Evolutionary conservation across 2,888 invertebrate species (phyloP).

Genomic region (Pyrgus malvae): DNA sequence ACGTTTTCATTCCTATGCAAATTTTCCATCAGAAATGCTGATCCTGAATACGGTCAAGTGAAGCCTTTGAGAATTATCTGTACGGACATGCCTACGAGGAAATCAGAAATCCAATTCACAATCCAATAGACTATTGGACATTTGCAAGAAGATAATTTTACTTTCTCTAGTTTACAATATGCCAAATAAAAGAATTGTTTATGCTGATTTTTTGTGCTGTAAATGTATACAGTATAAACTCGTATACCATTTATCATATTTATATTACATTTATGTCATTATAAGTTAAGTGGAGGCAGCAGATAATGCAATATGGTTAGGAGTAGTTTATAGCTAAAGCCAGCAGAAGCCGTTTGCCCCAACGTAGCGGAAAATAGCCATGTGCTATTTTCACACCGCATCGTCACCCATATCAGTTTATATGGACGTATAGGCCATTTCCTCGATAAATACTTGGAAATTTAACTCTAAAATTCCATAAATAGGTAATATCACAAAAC

Average conservation of each 20-base stretch:
- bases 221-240: too few relatives aligned
- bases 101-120: slow-evolving; percentile 11
- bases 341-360: slow-evolving; percentile 22
- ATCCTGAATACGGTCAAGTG: background rate
- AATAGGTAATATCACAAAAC: too few relatives aligned
- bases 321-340: slow-evolving; percentile 2
- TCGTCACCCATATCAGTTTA: slow-evolving; percentile 8
- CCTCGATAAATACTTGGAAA: background rate
- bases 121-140: background rate
- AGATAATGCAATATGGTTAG: background rate
- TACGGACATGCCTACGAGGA: slow-evolving; percentile 1
- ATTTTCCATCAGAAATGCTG: background rate
- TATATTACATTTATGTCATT: too few relatives aligned
- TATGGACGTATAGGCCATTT: slow-evolving; percentile 12
- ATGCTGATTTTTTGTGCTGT: too few relatives aligned
- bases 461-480: background rate
- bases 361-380: slow-evolving; percentile 36
- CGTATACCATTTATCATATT: too few relatives aligned
- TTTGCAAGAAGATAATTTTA: background rate
- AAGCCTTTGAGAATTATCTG: slow-evolving; percentile 7
- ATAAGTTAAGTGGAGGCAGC: background rate
- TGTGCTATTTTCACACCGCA: slow-evolving; percentile 27
- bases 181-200: background rate
- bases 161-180: background rate
- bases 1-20: too few relatives aligned